These are phyloP conservation scores for Babylonia areolata DNA, from an alignment of 1,140 invertebrate species.

Conservation along the genomic window DNA sequence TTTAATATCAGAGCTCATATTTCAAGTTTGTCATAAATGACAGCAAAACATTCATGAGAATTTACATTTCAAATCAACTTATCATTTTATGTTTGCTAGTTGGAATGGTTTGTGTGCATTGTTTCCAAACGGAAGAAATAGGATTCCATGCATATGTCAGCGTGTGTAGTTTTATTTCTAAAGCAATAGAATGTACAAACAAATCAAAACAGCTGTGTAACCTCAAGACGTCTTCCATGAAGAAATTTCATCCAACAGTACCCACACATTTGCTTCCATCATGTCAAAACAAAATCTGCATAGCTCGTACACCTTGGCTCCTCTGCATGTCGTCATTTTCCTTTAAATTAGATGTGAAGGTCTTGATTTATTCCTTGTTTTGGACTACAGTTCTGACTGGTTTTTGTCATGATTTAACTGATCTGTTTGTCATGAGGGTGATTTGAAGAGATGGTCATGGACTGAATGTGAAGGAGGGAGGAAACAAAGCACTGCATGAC, in stretches of 20 bases:
- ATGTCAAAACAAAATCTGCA: background rate
- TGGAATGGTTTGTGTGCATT: background rate
- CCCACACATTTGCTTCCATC: background rate
- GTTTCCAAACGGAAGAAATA: background rate
- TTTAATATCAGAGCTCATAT: background rate
- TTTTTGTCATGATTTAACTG: no score
- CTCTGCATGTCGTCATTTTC: no score
- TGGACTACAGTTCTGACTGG: no score
- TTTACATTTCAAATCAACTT: background rate
- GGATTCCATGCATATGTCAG: background rate
- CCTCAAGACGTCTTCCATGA: background rate
- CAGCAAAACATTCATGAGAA: background rate
- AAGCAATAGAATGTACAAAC: background rate
- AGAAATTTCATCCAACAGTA: background rate
- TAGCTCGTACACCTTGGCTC: background rate
- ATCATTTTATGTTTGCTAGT: background rate
- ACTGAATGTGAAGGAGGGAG: background rate
- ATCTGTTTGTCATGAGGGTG: background rate
- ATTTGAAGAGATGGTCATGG: background rate
- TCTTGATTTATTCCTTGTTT: no score
- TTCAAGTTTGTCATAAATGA: background rate
- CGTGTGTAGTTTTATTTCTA: background rate
- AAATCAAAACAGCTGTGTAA: background rate
- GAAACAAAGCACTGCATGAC: no score
- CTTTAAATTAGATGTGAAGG: no score